Evolutionary conservation across 2,888 invertebrate genomes (phyloP).

Genomic region (Empis stercorea): DNA sequence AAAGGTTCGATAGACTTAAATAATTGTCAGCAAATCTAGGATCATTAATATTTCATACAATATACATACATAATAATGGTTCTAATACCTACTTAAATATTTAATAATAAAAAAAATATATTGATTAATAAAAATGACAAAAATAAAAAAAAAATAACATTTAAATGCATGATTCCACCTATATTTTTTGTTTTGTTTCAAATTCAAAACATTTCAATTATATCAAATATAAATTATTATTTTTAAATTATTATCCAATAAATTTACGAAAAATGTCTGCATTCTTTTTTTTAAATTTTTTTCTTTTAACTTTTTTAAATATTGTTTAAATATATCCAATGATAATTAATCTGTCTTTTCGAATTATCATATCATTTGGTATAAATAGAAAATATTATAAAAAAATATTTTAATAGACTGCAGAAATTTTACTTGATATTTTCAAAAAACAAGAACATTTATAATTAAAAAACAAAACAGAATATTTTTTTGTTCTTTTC

Average conservation of each 20-base stretch:
- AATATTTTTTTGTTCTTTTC: neutral
- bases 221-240: constrained; percentile 11
- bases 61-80: too few species aligned
- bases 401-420: constrained; percentile 11
- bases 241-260: constrained; percentile 14
- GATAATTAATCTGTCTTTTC: constrained; percentile 1
- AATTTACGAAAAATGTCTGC: constrained; percentile 13
- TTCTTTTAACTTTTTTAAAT: too few species aligned
- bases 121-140: constrained; percentile 1
- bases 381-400: constrained; percentile 1
- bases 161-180: constrained; percentile 18
- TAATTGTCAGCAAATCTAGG: too few species aligned
- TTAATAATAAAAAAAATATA: too few species aligned
- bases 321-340: neutral
- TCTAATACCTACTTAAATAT: neutral
- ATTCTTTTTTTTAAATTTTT: constrained; percentile 4
- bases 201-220: constrained; percentile 15
- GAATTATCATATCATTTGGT: constrained; percentile 1
- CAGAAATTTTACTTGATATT: constrained; percentile 9
- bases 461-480: constrained; percentile 11
- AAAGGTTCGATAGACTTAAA: too few species aligned
- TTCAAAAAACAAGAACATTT: constrained; percentile 10
- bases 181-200: constrained; percentile 2
- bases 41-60: too few species aligned
- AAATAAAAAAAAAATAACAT: neutral